Evolutionary conservation across 2,888 invertebrate species (phyloP), one percentile per base, ranked within the genome.

Genomic region (Drosophila subquinaria): DNA sequence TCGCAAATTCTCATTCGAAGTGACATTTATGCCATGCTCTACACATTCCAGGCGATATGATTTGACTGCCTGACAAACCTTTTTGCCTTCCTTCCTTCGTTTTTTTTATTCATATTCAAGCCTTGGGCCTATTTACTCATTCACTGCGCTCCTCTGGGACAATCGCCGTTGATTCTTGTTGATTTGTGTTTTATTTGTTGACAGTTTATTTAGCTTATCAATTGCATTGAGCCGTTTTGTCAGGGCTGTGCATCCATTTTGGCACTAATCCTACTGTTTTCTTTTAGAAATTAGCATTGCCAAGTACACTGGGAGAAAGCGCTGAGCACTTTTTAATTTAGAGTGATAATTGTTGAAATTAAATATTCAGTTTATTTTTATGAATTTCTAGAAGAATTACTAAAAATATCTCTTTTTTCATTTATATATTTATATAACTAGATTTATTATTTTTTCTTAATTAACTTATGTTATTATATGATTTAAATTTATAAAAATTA

Each of bases 21-120:
- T 91, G 91, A 91, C 92, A 92, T 91, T 91, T 92, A 91, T 91
- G 81, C 91, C 91, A 86, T 91, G 91, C 89, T 80, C 83, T 87
- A 89, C 88, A 88, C 85, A 80, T 90, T 81, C 88, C 85, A 76
- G 60, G 72, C 90, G 85, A 87, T 82, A 84, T 83, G 76, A 88
- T 85, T 79, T 82, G 74, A 79, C 79, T 76, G 51, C 78, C 48
- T 48, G 60, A 33, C 50, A 75, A 73, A 82, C 79, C 81, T 56
- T 56, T 69, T 33, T 35, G 35, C 36, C 51, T 27, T 33, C 15
- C 13, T 36, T 17, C 5, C 5, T 30, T 59, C 20, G 2, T 8
- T 27, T 11, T 11, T 17, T n/a, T 0, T 33, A 8, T 33, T 30
- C 27, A 23, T n/a, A 27, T 36, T 23, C 15, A 30, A 42, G 42